Conservation (phyloP, 2,888 invertebrate species). For the Drosophila neonasuta region DNA sequence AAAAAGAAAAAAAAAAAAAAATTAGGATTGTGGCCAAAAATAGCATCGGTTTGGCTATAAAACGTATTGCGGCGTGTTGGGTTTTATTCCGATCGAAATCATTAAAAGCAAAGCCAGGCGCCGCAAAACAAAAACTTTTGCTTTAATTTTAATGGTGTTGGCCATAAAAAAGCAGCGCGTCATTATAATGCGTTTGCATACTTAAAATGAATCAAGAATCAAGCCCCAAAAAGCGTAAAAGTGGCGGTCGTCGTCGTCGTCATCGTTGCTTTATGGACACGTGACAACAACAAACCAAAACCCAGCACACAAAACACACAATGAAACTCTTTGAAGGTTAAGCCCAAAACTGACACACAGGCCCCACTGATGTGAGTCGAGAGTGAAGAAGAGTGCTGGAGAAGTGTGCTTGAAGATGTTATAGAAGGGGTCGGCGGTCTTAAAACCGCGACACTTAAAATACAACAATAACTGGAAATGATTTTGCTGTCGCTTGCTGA, state of each 20-base stretch:
- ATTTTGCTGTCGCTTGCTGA: constrained; percentile 37
- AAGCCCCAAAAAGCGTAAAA: constrained; percentile 53
- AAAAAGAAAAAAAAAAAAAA: neutral
- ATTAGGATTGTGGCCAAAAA: constrained; percentile 29
- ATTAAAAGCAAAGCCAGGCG: constrained; percentile 57
- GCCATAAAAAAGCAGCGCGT: constrained; percentile 67
- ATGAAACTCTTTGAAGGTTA: constrained; percentile 71
- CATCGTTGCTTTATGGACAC: constrained; percentile 68
- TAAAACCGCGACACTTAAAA: constrained; percentile 68
- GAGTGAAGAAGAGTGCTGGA: neutral
- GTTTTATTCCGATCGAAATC: constrained; percentile 58
- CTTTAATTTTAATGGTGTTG: constrained; percentile 75
- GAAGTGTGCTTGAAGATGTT: neutral
- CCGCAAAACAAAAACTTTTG: constrained; percentile 67
- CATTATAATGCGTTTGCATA: constrained; percentile 77
- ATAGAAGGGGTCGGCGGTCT: constrained; percentile 17
- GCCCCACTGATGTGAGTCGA: too few species aligned
- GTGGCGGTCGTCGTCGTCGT: neutral
- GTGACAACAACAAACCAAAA: constrained; percentile 65
- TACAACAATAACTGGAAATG: constrained; percentile 68
- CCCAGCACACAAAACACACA: constrained; percentile 50
- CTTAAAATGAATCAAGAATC: constrained; percentile 72
- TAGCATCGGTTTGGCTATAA: constrained; percentile 34
- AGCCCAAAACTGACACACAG: constrained; percentile 25
- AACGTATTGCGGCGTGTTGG: constrained; percentile 34